These are phyloP conservation scores for Hirundo rustica DNA, from an alignment of 2,797 vertebrate genomes.

Conservation along the genomic window DNA sequence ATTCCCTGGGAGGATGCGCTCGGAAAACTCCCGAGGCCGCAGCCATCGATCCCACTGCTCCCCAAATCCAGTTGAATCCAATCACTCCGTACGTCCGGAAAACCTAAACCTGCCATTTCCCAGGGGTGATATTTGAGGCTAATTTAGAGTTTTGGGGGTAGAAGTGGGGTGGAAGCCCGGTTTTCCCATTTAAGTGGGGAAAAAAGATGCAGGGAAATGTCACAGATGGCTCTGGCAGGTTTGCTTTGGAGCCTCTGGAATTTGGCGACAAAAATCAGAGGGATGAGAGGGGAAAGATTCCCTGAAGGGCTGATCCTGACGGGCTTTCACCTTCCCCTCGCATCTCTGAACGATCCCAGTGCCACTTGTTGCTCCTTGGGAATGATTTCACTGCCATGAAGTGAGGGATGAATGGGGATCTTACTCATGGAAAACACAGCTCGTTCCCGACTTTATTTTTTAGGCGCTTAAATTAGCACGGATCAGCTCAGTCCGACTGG, in stretches of 20 bases:
- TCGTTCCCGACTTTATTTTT: slow-evolving; percentile 5
- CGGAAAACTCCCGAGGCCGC: background rate
- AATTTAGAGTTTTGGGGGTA: background rate
- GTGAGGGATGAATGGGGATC: background rate
- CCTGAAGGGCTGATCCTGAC: background rate
- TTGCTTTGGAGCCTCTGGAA: background rate
- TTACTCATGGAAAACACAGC: slow-evolving; percentile 42
- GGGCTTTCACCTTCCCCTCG: background rate
- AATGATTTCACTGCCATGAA: background rate
- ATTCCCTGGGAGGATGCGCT: background rate
- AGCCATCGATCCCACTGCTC: background rate
- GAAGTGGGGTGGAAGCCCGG: background rate
- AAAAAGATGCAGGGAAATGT: background rate
- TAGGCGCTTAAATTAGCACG: background rate
- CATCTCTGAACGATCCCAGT: background rate
- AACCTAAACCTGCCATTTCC: background rate
- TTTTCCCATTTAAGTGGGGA: background rate
- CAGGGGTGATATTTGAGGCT: background rate
- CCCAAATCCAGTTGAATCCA: background rate
- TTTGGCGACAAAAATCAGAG: background rate
- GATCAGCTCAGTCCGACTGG: background rate
- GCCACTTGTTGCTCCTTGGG: background rate
- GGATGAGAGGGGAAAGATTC: background rate
- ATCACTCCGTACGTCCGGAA: background rate
- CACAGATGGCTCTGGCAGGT: background rate